These are phyloP conservation scores for Myiotriccus ornatus DNA, from an alignment of 2,797 vertebrate genomes.

Conservation along the genomic window DNA sequence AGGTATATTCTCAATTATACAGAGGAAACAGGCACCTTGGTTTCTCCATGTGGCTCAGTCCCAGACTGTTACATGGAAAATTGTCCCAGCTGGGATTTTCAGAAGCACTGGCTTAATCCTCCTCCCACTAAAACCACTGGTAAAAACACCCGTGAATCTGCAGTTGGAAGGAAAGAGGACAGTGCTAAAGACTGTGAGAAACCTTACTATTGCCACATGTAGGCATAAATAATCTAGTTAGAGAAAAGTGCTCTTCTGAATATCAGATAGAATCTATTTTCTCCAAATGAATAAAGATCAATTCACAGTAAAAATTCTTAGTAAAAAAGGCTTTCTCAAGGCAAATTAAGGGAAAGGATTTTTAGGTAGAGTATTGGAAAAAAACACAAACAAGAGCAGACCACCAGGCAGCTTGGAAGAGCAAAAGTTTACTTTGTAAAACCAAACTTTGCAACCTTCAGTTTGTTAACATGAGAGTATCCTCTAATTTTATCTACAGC, in stretches of 20 bases:
- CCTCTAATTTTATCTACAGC: slow-evolving; percentile 70
- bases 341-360: neutral
- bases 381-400: neutral
- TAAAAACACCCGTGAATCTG: neutral
- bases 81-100: neutral
- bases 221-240: neutral
- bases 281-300: neutral
- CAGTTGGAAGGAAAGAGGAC: neutral
- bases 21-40: neutral
- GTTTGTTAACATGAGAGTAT: slow-evolving; percentile 68
- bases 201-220: neutral
- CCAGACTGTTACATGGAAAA: neutral
- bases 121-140: neutral
- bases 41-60: neutral
- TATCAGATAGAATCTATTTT: neutral
- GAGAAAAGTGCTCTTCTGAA: neutral
- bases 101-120: slow-evolving; percentile 1
- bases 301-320: neutral
- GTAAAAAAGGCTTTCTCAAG: neutral
- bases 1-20: neutral
- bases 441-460: slow-evolving; percentile 61
- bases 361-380: neutral
- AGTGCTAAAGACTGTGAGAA: neutral
- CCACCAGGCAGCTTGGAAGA: slow-evolving; percentile 29
- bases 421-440: slow-evolving; percentile 65